Base-by-base conservation (phyloP, 2,888 invertebrate genomes). In the Charanyca ferruginea region DNA sequence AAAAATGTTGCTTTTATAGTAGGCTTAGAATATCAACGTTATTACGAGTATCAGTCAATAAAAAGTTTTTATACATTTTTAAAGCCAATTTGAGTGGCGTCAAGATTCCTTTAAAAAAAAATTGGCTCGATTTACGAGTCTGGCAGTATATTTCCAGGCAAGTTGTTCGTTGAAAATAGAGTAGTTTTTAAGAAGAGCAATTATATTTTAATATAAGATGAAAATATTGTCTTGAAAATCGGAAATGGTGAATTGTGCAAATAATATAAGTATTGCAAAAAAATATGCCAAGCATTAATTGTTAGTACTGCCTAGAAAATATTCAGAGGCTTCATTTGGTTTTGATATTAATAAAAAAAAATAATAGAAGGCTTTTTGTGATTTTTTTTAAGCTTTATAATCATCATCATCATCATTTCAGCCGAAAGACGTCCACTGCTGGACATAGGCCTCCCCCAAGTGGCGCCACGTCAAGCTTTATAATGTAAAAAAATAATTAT, bases 391-490 rank as follows among this genome's bases (percentile, higher is more conserved):
- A n/a, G n/a, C n/a, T n/a, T n/a, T n/a, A n/a, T n/a, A n/a, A n/a
- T n/a, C n/a, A n/a, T n/a, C n/a, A n/a, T n/a, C n/a, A n/a, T n/a
- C n/a, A n/a, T n/a, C n/a, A n/a, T n/a, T n/a, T n/a, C n/a, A n/a
- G n/a, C n/a, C n/a, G n/a, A n/a, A n/a, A n/a, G n/a, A n/a, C n/a
- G n/a, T n/a, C n/a, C n/a, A n/a, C n/a, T n/a, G n/a, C n/a, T n/a
- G n/a, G n/a, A n/a, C n/a, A n/a, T n/a, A n/a, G n/a, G n/a, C n/a
- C n/a, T n/a, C n/a, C n/a, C n/a, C n/a, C n/a, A n/a, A n/a, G n/a
- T n/a, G n/a, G n/a, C n/a, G n/a, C n/a, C n/a, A n/a, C n/a, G n/a
- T 9, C 25, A 44, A 53, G 28, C 20, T 73, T 57, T 58, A 49
- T 20, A 16, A 32, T 32, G 9, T 44, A 13, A 51, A 44, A 32